phyloP scores from a whole-genome alignment of 2,888 invertebrate genomes.

The Noctua janthina region DNA sequence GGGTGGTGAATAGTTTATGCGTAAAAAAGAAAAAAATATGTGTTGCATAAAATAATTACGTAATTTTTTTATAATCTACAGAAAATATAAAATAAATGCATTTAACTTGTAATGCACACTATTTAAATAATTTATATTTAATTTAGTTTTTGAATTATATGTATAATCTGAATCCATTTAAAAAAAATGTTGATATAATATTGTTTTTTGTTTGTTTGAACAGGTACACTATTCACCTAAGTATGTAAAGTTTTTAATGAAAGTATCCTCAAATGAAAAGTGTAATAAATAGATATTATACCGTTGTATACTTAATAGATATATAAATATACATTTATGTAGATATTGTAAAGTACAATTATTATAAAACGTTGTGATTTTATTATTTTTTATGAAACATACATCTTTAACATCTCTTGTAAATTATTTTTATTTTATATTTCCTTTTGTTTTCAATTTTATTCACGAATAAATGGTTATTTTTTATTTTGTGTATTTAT shows the following conservation, averaged over 20 bases:
- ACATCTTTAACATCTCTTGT: conserved; percentile 74
- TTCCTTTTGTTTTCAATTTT: conserved; percentile 70
- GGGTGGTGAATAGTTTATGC: not conserved
- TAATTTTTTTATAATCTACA: too few species aligned
- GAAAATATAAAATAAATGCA: conserved; percentile 2
- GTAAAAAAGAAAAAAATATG: not conserved
- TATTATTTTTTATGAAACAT: conserved; percentile 61
- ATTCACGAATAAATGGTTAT: conserved; percentile 68
- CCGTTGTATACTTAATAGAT: conserved; percentile 64
- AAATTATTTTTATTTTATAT: conserved; percentile 71
- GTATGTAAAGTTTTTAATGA: conserved; percentile 16
- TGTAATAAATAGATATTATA: conserved; percentile 56
- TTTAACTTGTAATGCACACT: conserved; percentile 13
- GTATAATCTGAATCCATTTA: not conserved
- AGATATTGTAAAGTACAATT: conserved; percentile 55
- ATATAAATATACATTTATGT: conserved; percentile 50
- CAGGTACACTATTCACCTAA: not conserved
- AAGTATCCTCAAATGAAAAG: conserved; percentile 48
- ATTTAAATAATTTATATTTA: not conserved
- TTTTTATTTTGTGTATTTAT: conserved; percentile 64
- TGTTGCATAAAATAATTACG: not conserved
- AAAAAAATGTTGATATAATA: not conserved
- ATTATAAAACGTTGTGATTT: conserved; percentile 67
- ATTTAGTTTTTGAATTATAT: not conserved
- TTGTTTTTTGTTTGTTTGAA: not conserved